phyloP scores from a whole-genome alignment of 1,140 invertebrate species.

The Heterodera schachtii region DNA sequence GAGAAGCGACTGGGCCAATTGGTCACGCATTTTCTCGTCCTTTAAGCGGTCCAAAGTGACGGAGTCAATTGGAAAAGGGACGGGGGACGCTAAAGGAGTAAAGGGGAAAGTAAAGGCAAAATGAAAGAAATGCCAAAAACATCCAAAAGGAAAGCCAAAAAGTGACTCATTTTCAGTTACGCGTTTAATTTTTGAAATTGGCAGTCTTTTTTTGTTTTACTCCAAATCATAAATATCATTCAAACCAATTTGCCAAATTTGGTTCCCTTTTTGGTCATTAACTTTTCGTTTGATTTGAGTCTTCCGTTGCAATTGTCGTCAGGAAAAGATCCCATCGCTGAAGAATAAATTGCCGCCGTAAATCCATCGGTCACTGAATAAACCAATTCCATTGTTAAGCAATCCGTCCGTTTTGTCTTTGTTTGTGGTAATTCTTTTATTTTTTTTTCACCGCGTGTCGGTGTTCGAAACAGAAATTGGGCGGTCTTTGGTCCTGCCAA shows the following conservation, averaged over 20 bases:
- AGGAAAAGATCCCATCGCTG: conserved; percentile 5
- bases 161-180: no score
- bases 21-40: conserved; percentile 1
- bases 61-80: neutral
- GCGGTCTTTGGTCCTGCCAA: conserved; percentile 33
- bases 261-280: no score
- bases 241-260: neutral
- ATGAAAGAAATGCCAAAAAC: no score
- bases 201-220: no score
- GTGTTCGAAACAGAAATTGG: conserved; percentile 39
- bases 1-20: conserved; percentile 13
- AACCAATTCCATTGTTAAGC: neutral
- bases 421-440: neutral
- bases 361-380: neutral
- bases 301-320: conserved; percentile 5
- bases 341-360: conserved; percentile 9
- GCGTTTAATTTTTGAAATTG: no score
- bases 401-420: neutral
- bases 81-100: neutral
- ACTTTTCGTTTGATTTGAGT: neutral
- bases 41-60: neutral
- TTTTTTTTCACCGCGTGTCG: conserved; percentile 9
- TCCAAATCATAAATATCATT: neutral
- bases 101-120: no score
- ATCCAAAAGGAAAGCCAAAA: no score